Percentiles rank a stretch among this genome's conserved stretches.
phyloP scores from a whole-genome alignment of 2,113 vertebrate species.

The Artemisiospiza belli region DNA sequence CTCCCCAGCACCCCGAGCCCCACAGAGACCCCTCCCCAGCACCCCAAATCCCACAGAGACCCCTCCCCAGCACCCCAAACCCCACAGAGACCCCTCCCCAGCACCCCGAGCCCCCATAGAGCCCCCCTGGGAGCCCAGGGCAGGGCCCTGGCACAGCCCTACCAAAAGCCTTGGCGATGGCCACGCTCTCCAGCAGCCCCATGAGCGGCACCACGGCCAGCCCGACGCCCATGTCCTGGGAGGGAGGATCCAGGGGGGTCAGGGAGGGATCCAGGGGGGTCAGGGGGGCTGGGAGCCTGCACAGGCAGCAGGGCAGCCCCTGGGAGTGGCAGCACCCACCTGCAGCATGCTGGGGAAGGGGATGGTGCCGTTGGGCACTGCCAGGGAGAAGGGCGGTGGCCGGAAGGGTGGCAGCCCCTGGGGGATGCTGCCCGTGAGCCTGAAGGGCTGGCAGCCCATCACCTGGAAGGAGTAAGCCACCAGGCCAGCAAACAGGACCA shows the following conservation, averaged over 20 bases:
- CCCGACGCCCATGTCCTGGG: conserved; percentile 86
- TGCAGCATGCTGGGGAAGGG: conserved; percentile 82
- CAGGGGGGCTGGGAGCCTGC: not conserved
- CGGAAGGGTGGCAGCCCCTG: conserved; percentile 82
- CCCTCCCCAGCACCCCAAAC: no score
- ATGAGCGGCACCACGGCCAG: conserved; percentile 90
- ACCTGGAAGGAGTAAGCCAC: conserved; percentile 85
- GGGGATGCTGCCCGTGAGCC: conserved; percentile 84
- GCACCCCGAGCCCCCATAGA: not conserved
- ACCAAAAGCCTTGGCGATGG: conserved; percentile 95
- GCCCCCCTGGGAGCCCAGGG: accelerated
- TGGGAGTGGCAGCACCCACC: conserved; percentile 56
- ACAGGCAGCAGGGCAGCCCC: not conserved
- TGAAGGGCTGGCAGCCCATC: conserved; percentile 78
- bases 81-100: no score
- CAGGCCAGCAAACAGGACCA: conserved; percentile 87
- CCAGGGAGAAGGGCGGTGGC: conserved; percentile 79
- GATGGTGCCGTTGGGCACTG: conserved; percentile 76
- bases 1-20: not conserved
- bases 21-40: not conserved
- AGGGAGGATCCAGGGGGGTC: not conserved
- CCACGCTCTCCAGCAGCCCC: conserved; percentile 92
- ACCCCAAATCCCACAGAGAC: not conserved
- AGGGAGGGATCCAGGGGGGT: no score
- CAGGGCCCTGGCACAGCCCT: not conserved